A percentile compares a stretch with the other conserved stretches of the same genome.
phyloP scores from a whole-genome alignment of 1,140 invertebrate genomes.

The Brachionus paranguensis region DNA sequence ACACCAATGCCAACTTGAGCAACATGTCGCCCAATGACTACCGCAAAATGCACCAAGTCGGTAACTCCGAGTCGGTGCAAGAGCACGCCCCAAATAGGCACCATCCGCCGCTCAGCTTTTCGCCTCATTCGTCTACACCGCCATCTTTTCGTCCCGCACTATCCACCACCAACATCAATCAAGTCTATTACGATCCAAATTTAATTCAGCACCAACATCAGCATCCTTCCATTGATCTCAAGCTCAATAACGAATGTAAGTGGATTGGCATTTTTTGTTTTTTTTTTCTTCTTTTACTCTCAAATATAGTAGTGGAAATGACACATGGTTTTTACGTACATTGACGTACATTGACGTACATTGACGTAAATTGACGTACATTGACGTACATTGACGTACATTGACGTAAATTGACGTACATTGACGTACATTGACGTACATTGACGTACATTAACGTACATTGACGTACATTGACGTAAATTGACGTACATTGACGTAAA shows the following conservation, averaged over 20 bases:
- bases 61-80: background rate
- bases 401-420: too few relatives aligned
- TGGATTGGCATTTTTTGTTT: background rate
- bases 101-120: background rate
- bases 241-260: constrained; percentile 8
- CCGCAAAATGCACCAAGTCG: background rate
- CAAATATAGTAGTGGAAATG: too few relatives aligned
- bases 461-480: too few relatives aligned
- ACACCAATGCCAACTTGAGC: background rate
- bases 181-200: background rate
- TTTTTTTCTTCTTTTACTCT: too few relatives aligned
- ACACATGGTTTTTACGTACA: too few relatives aligned
- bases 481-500: too few relatives aligned
- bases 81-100: background rate
- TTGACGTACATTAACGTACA: too few relatives aligned
- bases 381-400: too few relatives aligned
- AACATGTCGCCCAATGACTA: constrained; percentile 8
- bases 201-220: background rate
- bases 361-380: too few relatives aligned
- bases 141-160: background rate
- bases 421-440: too few relatives aligned
- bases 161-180: background rate
- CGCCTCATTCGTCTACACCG: background rate
- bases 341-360: too few relatives aligned
- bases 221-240: constrained; percentile 21